Conservation (phyloP, 2,113 vertebrate genomes). For the Panthera leo region DNA sequence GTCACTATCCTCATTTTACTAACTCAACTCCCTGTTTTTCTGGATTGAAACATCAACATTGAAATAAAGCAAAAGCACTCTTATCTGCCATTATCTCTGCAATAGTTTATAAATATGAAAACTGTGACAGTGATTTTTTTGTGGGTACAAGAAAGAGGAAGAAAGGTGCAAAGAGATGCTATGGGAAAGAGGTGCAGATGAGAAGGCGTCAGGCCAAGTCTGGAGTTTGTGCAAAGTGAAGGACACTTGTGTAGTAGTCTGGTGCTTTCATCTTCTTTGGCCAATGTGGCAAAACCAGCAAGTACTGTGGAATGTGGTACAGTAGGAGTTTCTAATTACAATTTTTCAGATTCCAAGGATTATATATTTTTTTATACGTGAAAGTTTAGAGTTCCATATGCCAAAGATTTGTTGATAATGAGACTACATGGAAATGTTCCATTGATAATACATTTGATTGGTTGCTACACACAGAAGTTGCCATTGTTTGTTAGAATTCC, state of each 20-base stretch:
- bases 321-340: neutral
- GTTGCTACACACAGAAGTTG: neutral
- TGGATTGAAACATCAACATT: neutral
- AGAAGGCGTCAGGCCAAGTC: neutral
- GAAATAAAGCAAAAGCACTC: neutral
- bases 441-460: neutral
- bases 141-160: neutral
- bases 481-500: neutral
- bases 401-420: neutral
- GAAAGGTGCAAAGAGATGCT: neutral
- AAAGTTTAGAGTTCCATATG: conserved; percentile 2
- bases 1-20: neutral
- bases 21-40: neutral
- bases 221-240: neutral
- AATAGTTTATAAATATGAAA: neutral
- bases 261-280: neutral
- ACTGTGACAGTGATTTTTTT: neutral
- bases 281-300: neutral
- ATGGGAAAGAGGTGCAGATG: neutral
- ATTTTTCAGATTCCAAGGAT: conserved; percentile 21
- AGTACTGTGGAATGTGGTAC: neutral
- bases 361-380: neutral
- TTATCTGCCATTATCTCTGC: neutral
- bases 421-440: neutral
- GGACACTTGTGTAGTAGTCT: neutral